phyloP scores from a whole-genome alignment of 2,113 vertebrate species.

The Thamnaconus septentrionalis region DNA sequence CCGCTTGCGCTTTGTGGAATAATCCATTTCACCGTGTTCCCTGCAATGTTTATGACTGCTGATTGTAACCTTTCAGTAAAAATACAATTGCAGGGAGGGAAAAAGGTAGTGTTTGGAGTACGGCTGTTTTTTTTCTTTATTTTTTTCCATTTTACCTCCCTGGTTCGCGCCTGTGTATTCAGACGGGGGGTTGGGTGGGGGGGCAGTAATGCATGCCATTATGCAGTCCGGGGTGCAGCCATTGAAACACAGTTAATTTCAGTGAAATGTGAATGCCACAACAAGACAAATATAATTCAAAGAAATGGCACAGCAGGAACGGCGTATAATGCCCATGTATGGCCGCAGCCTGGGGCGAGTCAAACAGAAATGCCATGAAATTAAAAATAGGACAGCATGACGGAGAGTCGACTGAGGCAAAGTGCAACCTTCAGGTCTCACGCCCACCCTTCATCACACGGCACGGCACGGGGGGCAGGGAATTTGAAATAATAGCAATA shows the following conservation, averaged over 20 bases:
- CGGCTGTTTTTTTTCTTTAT: slow-evolving; percentile 39
- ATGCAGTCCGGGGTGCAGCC: slow-evolving; percentile 71
- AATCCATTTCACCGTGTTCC: slow-evolving; percentile 63
- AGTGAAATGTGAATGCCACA: slow-evolving; percentile 75
- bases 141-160: background rate
- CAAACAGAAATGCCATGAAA: slow-evolving; percentile 77
- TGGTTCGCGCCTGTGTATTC: slow-evolving; percentile 56
- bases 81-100: slow-evolving; percentile 55
- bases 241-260: slow-evolving; percentile 79
- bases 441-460: slow-evolving; percentile 62
- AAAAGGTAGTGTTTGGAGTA: slow-evolving; percentile 60
- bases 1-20: slow-evolving; percentile 44
- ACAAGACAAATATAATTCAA: slow-evolving; percentile 77
- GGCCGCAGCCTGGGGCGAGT: slow-evolving; percentile 64
- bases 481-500: slow-evolving; percentile 43
- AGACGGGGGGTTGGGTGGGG: slow-evolving; percentile 43
- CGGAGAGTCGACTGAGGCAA: slow-evolving; percentile 67
- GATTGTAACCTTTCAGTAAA: slow-evolving; percentile 75
- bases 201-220: slow-evolving; percentile 74
- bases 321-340: slow-evolving; percentile 71
- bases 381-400: slow-evolving; percentile 81
- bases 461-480: slow-evolving; percentile 32
- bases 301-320: slow-evolving; percentile 70
- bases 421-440: slow-evolving; percentile 70
- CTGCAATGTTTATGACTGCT: slow-evolving; percentile 54